Evolutionary conservation across 2,113 vertebrate genomes (phyloP), one percentile per base, ranked within the genome.

Genomic region (Trichomycterus rosablanca): DNA sequence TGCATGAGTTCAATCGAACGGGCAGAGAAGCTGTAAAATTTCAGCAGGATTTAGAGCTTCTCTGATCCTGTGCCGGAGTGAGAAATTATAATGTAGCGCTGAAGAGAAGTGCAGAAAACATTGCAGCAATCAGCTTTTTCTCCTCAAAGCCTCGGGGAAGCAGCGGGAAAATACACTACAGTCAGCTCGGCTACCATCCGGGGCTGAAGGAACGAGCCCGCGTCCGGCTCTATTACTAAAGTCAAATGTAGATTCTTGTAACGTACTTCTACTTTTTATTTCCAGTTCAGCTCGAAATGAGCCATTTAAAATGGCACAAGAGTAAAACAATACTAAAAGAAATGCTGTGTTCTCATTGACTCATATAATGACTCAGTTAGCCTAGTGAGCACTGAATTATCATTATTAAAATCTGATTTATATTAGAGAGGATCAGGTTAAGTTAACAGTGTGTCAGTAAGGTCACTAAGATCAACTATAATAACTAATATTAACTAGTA

Each of bases 1-100:
- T 77, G 67, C 63, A 77, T 68, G 48, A 67, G 68, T 72, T 70
- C 66, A 74, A 77, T 70, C 72, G 62, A 72, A 65, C 65, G 68
- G 45, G 22, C 51, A 39, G 23, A 37, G 32, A 67, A 62, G 46
- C 56, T 59, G 67, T 74, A 63, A 44, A 58, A 65, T 46, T 40
- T 54, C 40, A 6, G 2, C 16, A 46, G 19, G 60, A 50, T 45
- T 49, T 71, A 63, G 34, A 58, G 50, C 63, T 46, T 35, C 26
- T 55, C 16, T 37, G 48, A 20, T 18, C 52, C 14, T 43, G 18
- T 1, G 57, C 26, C 34, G 63, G 42, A 48, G 23, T 63, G 63
- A 59, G 11, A 22, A 57, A 66, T 56, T 56, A 40, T 46, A 52
- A 14, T 14, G 51, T 46, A 14, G 9, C 7, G 30, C 51, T 32